phyloP scores from a whole-genome alignment of 2,113 vertebrate genomes.

The Menura novaehollandiae region DNA sequence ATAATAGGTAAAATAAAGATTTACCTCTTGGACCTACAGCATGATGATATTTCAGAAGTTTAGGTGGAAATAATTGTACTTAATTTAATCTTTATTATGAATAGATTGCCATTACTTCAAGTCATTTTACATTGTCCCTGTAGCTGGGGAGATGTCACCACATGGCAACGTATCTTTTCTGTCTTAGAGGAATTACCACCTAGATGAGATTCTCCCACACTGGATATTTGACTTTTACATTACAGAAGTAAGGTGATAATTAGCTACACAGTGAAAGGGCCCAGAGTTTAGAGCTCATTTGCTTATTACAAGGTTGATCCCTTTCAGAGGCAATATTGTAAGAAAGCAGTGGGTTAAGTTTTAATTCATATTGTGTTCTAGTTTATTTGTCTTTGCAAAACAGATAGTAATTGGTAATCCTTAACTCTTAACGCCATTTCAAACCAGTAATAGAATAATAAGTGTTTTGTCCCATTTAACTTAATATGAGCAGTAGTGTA shows the following conservation, averaged over 20 bases:
- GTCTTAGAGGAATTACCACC: neutral
- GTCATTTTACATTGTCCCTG: neutral
- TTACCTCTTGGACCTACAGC: neutral
- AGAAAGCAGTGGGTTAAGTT: neutral
- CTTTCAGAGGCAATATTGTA: neutral
- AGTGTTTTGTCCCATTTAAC: neutral
- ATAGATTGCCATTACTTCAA: neutral
- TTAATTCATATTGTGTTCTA: neutral
- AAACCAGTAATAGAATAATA: neutral
- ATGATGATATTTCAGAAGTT: neutral
- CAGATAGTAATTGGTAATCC: neutral
- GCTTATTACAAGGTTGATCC: neutral
- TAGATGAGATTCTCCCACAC: neutral
- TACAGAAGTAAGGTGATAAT: neutral
- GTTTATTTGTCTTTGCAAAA: neutral
- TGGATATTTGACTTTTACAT: neutral
- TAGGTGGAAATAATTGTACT: neutral
- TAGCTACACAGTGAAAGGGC: neutral
- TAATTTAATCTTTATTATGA: neutral
- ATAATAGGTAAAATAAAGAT: neutral
- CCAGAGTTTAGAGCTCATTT: neutral
- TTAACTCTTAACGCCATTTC: neutral
- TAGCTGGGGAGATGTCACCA: neutral
- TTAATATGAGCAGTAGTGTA: neutral
- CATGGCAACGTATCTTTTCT: neutral